Percentiles rank a stretch among this genome's conserved stretches.
phyloP scores from a whole-genome alignment of 2,888 invertebrate genomes.

The Sarcophaga caerulescens region DNA sequence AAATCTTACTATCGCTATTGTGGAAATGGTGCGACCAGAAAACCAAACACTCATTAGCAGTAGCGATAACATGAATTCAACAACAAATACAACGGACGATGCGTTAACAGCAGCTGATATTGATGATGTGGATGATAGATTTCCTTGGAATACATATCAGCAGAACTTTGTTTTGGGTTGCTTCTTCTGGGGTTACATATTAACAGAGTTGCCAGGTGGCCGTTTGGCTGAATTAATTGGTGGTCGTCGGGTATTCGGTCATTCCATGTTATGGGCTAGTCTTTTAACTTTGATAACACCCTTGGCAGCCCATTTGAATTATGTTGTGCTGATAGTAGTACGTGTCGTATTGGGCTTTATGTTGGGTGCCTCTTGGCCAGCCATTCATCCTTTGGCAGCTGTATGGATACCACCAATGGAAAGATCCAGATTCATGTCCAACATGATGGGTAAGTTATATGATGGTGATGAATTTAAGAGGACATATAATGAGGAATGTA shows the following conservation, averaged over 20 bases:
- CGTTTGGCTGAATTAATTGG: constrained; percentile 92
- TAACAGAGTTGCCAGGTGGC: constrained; percentile 94
- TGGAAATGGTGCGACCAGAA: constrained; percentile 86
- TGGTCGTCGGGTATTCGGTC: constrained; percentile 91
- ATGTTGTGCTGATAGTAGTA: constrained; percentile 86
- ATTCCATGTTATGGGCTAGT: constrained; percentile 92
- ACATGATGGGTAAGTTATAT: constrained; percentile 90
- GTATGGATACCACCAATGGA: constrained; percentile 97
- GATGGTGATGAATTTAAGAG: not conserved
- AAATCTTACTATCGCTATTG: constrained; percentile 92
- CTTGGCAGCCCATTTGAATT: constrained; percentile 86
- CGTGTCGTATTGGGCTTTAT: constrained; percentile 89
- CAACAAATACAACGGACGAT: constrained; percentile 36
- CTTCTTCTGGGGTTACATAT: constrained; percentile 96
- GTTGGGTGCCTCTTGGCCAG: constrained; percentile 94
- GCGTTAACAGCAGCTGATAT: constrained; percentile 8
- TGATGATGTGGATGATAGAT: constrained; percentile 81
- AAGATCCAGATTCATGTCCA: constrained; percentile 94
- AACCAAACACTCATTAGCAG: constrained; percentile 39
- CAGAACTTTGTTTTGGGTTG: constrained; percentile 91
- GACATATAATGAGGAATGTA: not conserved
- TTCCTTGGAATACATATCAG: constrained; percentile 89
- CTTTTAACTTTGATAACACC: constrained; percentile 91
- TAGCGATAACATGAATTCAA: constrained; percentile 17
- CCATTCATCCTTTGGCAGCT: constrained; percentile 95